Conservation (phyloP, 2,888 invertebrate species). For the Conops quadrifasciatus region DNA sequence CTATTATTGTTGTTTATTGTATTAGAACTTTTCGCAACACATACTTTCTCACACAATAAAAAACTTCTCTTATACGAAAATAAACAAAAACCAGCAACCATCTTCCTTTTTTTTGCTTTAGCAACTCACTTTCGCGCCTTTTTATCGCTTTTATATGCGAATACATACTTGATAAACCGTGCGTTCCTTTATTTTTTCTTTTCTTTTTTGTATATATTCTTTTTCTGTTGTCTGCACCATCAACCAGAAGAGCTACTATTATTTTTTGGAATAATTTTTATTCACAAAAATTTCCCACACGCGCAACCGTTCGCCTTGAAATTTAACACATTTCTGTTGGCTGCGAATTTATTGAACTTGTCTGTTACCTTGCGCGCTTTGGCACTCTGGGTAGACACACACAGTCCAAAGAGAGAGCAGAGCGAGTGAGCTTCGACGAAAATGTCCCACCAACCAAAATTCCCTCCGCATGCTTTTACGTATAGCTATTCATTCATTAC, state of each 20-base stretch:
- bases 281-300: slow-evolving; percentile 44
- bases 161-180: neutral
- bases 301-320: slow-evolving; percentile 54
- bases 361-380: slow-evolving; percentile 44
- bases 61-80: neutral
- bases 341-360: slow-evolving; percentile 35
- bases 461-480: neutral
- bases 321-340: slow-evolving; percentile 52
- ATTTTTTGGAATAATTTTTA: neutral
- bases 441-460: neutral
- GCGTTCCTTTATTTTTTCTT: neutral
- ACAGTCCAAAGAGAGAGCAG: neutral
- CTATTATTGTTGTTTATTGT: neutral
- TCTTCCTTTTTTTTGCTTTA: neutral
- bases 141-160: neutral
- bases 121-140: slow-evolving; percentile 15
- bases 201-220: neutral
- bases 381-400: slow-evolving; percentile 2
- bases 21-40: neutral
- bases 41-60: neutral
- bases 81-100: neutral
- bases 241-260: neutral
- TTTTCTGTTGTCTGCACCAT: neutral
- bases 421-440: no score
- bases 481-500: neutral